A percentile compares a stretch with the other conserved stretches of the same genome.
These are phyloP conservation scores for Mayetiola destructor DNA, from an alignment of 2,888 invertebrate species.

Conservation along the genomic window DNA sequence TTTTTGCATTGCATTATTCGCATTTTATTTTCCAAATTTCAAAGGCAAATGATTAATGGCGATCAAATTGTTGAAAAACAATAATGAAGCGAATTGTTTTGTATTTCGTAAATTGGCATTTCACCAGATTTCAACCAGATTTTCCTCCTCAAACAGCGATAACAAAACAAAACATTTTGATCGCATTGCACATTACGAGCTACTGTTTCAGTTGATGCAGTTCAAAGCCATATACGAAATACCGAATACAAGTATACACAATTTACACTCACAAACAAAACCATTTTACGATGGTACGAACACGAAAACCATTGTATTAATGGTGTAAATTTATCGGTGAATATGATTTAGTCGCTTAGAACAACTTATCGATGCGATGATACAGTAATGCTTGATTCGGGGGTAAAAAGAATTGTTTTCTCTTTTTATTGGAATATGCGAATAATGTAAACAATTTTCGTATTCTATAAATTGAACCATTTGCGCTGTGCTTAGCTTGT, in stretches of 20 bases:
- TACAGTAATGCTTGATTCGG: neutral
- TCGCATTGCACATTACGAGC: neutral
- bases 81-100: constrained; percentile 1
- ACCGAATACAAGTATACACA: neutral
- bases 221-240: too few species aligned
- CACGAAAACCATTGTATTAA: neutral
- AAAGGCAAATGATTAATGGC: constrained; percentile 9
- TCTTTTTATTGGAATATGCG: too few species aligned
- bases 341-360: constrained; percentile 6
- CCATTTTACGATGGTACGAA: neutral
- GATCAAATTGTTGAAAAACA: constrained; percentile 8
- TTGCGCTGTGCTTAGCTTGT: neutral
- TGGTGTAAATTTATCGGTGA: neutral
- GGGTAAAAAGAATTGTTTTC: neutral
- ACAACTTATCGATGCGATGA: constrained; percentile 9
- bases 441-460: neutral
- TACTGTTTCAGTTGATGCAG: too few species aligned
- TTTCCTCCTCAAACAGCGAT: neutral
- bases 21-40: neutral
- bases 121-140: neutral
- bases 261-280: neutral
- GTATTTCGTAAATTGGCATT: neutral
- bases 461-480: constrained; percentile 2
- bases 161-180: neutral
- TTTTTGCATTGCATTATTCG: too few species aligned